Conservation (phyloP, 30 jellyfish, hydroid and myxozoan genomes). For the Hydractinia echinata region DNA sequence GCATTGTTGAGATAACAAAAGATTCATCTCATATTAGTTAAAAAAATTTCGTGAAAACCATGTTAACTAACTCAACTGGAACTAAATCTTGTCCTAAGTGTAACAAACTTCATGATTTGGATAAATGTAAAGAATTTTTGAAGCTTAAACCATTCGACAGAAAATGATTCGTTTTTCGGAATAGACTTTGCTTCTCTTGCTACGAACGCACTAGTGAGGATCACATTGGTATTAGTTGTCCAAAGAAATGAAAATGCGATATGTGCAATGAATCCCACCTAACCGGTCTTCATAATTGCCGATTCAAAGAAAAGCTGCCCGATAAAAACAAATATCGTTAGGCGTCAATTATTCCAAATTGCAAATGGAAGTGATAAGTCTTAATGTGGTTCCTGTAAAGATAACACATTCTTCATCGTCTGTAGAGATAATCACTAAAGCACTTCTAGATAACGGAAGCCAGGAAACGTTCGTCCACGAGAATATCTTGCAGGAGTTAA, state of each 20-base stretch:
- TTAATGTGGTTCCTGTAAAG: neutral
- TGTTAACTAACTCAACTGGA: neutral
- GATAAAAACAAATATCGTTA: neutral
- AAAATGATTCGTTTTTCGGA: neutral
- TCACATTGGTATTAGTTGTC: no score
- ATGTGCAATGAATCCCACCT: neutral
- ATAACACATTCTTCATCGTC: neutral
- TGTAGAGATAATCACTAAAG: neutral
- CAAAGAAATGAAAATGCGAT: no score
- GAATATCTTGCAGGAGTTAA: neutral
- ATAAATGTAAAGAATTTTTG: neutral
- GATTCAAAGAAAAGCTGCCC: neutral
- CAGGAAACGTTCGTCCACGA: neutral
- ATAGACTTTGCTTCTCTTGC: constrained; percentile 3
- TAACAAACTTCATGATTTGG: neutral
- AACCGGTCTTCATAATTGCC: neutral
- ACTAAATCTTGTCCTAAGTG: neutral
- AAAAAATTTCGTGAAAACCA: neutral
- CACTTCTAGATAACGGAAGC: neutral
- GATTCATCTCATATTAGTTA: neutral
- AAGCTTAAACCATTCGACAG: neutral
- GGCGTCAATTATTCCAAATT: neutral
- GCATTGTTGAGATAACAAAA: neutral
- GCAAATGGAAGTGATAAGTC: neutral
- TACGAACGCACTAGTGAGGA: no score